Conservation (phyloP, 2,797 vertebrate species). For the Orientallactaga sibirica region DNA sequence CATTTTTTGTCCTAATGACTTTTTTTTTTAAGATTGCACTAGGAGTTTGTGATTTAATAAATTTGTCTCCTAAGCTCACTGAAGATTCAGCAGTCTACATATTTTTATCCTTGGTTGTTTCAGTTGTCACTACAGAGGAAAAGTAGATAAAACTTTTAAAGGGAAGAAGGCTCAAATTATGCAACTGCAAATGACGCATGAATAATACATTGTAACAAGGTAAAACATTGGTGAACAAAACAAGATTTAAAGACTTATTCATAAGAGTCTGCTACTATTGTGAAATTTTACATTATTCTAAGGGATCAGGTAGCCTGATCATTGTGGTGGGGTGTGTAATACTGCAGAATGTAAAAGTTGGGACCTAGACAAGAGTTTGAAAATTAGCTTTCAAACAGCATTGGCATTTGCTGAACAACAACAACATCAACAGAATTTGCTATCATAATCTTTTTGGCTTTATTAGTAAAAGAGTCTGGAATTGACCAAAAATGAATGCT, state of each 20-base stretch:
- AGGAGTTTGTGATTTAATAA: constrained; percentile 1
- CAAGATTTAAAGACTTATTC: constrained; percentile 20
- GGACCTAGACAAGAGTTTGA: neutral
- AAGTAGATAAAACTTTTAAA: neutral
- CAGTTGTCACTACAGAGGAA: neutral
- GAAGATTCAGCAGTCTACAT: neutral
- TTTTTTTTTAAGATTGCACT: neutral
- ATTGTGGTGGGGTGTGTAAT: neutral
- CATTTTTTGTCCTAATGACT: neutral
- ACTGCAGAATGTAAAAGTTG: constrained; percentile 12
- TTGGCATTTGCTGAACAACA: constrained; percentile 14
- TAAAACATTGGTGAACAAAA: constrained; percentile 2
- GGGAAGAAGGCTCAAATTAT: neutral
- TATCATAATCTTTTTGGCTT: constrained; percentile 12
- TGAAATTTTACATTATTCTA: constrained; percentile 37
- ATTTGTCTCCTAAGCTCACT: neutral
- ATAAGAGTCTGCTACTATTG: constrained; percentile 26
- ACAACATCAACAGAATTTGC: neutral
- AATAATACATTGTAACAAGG: neutral
- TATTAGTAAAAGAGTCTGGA: constrained; percentile 9
- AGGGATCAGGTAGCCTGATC: constrained; percentile 15
- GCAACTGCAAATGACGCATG: neutral
- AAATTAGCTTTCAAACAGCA: constrained; percentile 30
- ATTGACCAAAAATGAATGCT: neutral
- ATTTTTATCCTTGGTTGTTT: constrained; percentile 26